A percentile compares a stretch with the other conserved stretches of the same genome.
phyloP scores from a whole-genome alignment of 2,113 vertebrate genomes.

The Gymnogyps californianus region DNA sequence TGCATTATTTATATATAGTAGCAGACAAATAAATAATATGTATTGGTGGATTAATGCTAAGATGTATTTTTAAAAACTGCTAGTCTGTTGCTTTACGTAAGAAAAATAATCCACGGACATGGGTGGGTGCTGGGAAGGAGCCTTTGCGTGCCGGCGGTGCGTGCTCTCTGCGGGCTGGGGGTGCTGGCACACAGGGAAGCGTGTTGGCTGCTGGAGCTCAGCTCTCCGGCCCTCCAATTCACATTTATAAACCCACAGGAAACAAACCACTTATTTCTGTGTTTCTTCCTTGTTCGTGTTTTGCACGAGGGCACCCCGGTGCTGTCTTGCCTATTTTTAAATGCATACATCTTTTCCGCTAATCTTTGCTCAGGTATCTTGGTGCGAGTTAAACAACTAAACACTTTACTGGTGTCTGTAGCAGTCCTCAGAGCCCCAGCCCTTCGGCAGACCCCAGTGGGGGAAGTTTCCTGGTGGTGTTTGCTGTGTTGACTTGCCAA shows the following conservation, averaged over 20 bases:
- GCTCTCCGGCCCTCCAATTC: not conserved
- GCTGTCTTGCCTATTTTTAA: too few species aligned
- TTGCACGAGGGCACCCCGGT: too few species aligned
- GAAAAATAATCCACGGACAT: fast-evolving
- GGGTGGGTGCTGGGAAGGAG: not conserved
- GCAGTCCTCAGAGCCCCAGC: fast-evolving
- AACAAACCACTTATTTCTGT: too few species aligned
- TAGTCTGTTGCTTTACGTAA: fast-evolving
- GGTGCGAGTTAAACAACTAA: fast-evolving
- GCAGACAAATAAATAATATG: not conserved
- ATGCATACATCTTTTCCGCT: fast-evolving
- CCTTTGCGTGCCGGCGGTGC: fast-evolving
- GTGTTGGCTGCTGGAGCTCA: not conserved
- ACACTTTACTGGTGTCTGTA: fast-evolving
- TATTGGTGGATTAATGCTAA: not conserved
- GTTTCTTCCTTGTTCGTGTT: fast-evolving
- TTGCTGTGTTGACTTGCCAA: not conserved
- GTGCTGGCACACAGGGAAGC: too few species aligned
- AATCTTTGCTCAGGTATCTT: fast-evolving
- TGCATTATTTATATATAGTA: not conserved
- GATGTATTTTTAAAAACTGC: not conserved
- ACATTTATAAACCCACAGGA: not conserved
- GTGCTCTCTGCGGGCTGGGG: too few species aligned
- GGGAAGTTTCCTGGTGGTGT: not conserved
- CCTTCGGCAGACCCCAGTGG: fast-evolving